Percentiles rank a stretch among this genome's conserved stretches.
These are phyloP conservation scores for Elephantulus edwardii DNA, from an alignment of 2,113 vertebrate species.

Conservation along the genomic window DNA sequence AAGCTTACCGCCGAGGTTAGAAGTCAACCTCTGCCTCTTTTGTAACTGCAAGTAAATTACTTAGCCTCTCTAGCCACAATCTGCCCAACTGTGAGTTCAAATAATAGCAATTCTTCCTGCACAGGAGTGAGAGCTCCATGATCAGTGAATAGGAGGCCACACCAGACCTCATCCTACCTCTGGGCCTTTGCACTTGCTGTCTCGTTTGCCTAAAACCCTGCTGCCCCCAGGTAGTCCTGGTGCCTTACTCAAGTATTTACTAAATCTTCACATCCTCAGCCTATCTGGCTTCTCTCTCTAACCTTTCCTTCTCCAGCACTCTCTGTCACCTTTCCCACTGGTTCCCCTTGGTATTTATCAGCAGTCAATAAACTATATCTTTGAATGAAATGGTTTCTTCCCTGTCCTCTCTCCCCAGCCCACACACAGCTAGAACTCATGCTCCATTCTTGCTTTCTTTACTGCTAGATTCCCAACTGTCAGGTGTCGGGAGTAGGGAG, in stretches of 20 bases:
- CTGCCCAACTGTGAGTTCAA: background rate
- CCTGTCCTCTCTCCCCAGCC: background rate
- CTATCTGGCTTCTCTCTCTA: background rate
- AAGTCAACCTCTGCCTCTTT: background rate
- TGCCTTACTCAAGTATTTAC: background rate
- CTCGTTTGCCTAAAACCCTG: background rate
- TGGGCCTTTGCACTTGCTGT: background rate
- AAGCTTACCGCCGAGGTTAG: background rate
- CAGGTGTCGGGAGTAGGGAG: no score
- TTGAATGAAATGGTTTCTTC: background rate
- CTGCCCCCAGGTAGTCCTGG: background rate
- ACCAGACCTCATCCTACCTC: background rate
- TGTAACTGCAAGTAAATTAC: background rate
- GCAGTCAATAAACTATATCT: background rate
- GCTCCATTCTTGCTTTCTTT: constrained; percentile 27
- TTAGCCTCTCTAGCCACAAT: background rate
- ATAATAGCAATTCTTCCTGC: background rate
- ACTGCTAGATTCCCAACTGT: background rate
- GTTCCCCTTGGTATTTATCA: background rate
- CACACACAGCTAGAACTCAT: background rate
- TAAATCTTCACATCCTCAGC: background rate
- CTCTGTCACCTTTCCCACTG: background rate
- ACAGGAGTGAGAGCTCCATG: background rate
- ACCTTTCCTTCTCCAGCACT: background rate
- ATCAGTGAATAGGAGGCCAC: background rate